Percentiles rank a stretch among this genome's conserved stretches.
These are phyloP conservation scores for Petrocephalus microphthalmus DNA, from an alignment of 2,113 vertebrate genomes.

Conservation along the genomic window DNA sequence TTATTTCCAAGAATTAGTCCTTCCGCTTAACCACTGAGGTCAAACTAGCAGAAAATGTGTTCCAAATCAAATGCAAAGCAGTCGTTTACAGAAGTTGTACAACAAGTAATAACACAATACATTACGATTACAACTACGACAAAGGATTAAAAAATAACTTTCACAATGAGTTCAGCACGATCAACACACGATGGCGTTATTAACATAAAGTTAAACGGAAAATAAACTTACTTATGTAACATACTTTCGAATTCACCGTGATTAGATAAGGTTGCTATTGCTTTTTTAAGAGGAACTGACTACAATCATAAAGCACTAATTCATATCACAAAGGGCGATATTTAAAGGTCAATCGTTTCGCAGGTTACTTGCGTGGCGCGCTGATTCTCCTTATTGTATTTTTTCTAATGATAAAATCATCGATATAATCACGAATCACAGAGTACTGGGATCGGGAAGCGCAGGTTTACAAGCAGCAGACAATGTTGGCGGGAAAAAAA, in stretches of 20 bases:
- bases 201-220: not conserved
- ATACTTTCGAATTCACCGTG: not conserved
- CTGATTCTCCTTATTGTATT: not conserved
- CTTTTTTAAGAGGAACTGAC: not conserved
- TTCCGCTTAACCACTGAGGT: not conserved
- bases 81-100: not conserved
- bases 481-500: not conserved
- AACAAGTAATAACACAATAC: not conserved
- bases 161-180: not conserved
- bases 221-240: not conserved
- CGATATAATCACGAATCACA: not conserved
- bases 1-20: not conserved
- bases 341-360: not conserved
- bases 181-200: not conserved
- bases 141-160: not conserved
- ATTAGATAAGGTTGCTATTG: not conserved
- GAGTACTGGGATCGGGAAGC: not conserved
- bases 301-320: not conserved
- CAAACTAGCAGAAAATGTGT: not conserved
- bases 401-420: not conserved
- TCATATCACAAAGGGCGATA: not conserved
- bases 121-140: not conserved
- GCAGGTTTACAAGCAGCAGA: not conserved
- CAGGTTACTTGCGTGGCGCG: not conserved
- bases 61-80: not conserved